Evolutionary conservation across 2,888 invertebrate genomes (phyloP), one percentile per base, ranked within the genome.

Genomic region (Diogma glabrata): DNA sequence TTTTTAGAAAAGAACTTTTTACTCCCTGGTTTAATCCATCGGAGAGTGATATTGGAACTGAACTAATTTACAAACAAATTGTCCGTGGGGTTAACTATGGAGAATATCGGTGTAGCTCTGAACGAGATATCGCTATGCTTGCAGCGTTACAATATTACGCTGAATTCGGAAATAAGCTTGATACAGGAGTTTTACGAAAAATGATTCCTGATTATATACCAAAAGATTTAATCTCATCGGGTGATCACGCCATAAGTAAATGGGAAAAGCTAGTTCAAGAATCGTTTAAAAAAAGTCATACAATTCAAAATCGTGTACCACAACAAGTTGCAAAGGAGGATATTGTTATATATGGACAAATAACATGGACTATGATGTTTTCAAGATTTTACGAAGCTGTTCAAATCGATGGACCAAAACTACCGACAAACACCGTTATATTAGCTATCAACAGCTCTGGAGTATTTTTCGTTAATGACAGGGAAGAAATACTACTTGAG

Each of bases 361-460:
- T 86, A 55, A 88, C 90, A 59, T 96, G 95, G 95, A 92, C 94
- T 0, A 82, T 96, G 67, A 72, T 94, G 6, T 96, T 96, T 68
- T 94, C 94, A 0, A 78, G 90, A 63, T 94, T 94, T 67, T 96
- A 87, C 63, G 95, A 96, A 72, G 92, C 88, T 0, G 75, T 85
- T n/a, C 84, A 84, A 64, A 69, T 79, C 46, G 80, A 82, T 54
- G 87, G 86, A 1, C 81, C 83, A 1, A 73, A 75, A 23, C 73
- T 84, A 7, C 72, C 75, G 7, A 79, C 77, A 58, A 78, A 82
- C 58, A 82, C 90, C 59, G 78, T 93, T 17, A 89, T 96, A 50
- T 83, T 96, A 52, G 95, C 94, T 3, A 82, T 96, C 4, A 96
- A 96, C 69, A 92, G 92, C 81, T 88, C 87, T 1, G 95, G 95